phyloP scores from a whole-genome alignment of 64 coral and sea anemone species.

The Acropora yongei region DNA sequence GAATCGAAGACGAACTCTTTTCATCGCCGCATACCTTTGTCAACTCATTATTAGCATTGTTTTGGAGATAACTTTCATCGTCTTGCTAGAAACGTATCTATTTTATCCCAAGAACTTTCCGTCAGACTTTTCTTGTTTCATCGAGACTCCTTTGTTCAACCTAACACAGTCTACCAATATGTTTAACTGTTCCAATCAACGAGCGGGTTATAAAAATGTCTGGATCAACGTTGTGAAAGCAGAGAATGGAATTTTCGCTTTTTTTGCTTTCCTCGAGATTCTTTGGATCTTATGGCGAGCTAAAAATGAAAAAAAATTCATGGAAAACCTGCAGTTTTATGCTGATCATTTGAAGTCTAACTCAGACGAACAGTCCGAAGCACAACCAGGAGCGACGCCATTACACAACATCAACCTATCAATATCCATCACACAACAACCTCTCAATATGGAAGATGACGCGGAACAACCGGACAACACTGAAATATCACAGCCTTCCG shows the following conservation, averaged over 20 bases:
- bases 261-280: background rate
- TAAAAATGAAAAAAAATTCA: background rate
- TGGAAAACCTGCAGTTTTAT: background rate
- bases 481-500: no score
- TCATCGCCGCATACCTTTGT: background rate
- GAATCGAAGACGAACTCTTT: background rate
- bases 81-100: background rate
- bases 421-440: no score
- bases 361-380: background rate
- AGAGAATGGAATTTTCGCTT: background rate
- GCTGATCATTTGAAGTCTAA: background rate
- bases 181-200: background rate
- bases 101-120: background rate
- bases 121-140: background rate
- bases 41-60: background rate
- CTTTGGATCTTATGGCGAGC: background rate
- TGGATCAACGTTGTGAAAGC: background rate
- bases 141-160: no score
- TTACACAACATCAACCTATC: no score
- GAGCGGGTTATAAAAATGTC: background rate
- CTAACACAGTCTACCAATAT: background rate
- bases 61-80: background rate
- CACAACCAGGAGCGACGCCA: no score
- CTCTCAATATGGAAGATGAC: no score
- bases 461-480: no score